Evolutionary conservation across 1,140 invertebrate species (phyloP), one percentile per base, ranked within the genome.

Genomic region (Zeugodacus cucurbitae): DNA sequence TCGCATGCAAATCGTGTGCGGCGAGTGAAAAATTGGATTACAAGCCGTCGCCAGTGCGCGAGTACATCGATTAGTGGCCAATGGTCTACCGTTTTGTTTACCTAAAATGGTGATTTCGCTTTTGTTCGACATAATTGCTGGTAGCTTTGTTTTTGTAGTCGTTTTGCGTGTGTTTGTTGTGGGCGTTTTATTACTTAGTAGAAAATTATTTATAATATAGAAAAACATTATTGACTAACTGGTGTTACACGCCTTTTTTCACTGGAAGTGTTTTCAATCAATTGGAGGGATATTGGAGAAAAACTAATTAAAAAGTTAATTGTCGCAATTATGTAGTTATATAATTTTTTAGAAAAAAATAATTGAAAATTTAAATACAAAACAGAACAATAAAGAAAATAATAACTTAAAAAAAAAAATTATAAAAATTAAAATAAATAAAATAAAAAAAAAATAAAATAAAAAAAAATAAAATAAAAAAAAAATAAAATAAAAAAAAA

Each of bases 41-140:
- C 67, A 74, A 41, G 67, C 22, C 17, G 32, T 6, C 2, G 58
- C 6, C 34, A 10, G 67, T n/a, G 34, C 14, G 22, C 67, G 37
- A 74, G 67, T 41, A 74, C 67, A 74, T 74, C 34, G 67, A 74
- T 74, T 74, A 74, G 67, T 74, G 34, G 67, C 34, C 67, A 74
- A 34, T 37, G 67, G 67, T 37, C 67, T 74, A 74, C 37, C 67
- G 67, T 74, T 74, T 74, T 74, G 67, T 37, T 74, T 74, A 74
- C 67, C 67, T 74, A 37, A 74, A 74, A 74, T 41, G 67, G 67
- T 34, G 34, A 74, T 41, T 74, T 74, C 17, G 34, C 20, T 41
- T 74, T 74, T 74, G 34, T 74, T 74, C 32, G 22, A 37, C 67
- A 74, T 74, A 74, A 74, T 74, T 37, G 67, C 34, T n/a, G 32